Evolutionary conservation across 1,140 invertebrate species (phyloP), one percentile per base, ranked within the genome.

Genomic region (Carposina sasakii): DNA sequence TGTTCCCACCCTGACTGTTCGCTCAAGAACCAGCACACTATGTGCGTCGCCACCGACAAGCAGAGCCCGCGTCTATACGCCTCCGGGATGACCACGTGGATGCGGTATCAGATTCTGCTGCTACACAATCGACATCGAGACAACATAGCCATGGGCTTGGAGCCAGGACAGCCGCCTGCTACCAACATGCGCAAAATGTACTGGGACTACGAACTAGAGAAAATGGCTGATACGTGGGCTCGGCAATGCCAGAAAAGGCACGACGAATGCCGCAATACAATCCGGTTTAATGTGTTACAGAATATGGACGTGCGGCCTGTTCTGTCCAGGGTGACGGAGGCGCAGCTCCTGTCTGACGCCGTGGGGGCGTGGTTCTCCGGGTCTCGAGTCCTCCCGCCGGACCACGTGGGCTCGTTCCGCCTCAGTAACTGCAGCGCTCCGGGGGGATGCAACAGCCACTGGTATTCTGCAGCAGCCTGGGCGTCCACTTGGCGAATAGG

Each of bases 181-280:
- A 57, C 77, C 9, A 83, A 83, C 47, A 83, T 83, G 79, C 63
- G 79, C 3, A 83, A 81, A 33, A 71, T 83, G 67, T 83, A 83
- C 33, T 83, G 79, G 79, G 79, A 83, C 42, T 75, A 76, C 20
- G 77, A 83, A 43, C 62, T 83, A 0, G 79, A 83, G 43, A 57
- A 71, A 39, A 77, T 77, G 67, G 79, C 79, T 2, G 77, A 81
- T 10, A 54, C 69, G 6, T 83, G 79, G 79, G 77, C 77, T 0
- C 57, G 76, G 1, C 79, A 83, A 50, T 83, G 79, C 54, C 79
- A 81, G 41, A 78, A 81, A 44, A 52, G 74, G 31, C 76, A 83
- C 26, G 79, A 83, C 24, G 77, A 83, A 45, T 83, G 79, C 40
- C 66, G 79, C 40, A 81, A 81, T 49, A 83, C 76, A 3, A 57